Percentiles rank a stretch among this genome's conserved stretches.
Evolutionary conservation across 2,113 vertebrate genomes (phyloP).

Genomic region (Sminthopsis crassicaudata): DNA sequence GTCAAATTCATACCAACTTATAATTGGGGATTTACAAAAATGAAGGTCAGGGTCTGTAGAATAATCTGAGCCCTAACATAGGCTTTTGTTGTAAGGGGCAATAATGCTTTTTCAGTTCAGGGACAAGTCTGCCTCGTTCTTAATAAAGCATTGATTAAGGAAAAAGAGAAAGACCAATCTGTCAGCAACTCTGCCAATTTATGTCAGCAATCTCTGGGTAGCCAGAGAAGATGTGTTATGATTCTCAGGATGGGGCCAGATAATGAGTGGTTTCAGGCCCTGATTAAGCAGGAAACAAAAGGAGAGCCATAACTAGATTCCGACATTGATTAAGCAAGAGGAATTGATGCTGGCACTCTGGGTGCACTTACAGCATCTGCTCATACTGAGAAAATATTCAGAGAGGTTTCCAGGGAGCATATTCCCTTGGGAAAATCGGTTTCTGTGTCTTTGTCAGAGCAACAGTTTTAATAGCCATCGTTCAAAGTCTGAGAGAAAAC

Average conservation of each 20-base stretch:
- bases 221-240: not conserved
- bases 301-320: slow-evolving; percentile 5
- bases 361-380: slow-evolving; percentile 14
- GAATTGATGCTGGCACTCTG: slow-evolving; percentile 22
- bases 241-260: not conserved
- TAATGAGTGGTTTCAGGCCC: slow-evolving; percentile 8
- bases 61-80: not conserved
- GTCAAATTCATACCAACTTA: slow-evolving; percentile 11
- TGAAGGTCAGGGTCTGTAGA: not conserved
- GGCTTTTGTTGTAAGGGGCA: not conserved
- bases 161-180: not conserved
- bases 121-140: not conserved
- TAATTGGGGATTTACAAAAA: slow-evolving; percentile 9
- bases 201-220: not conserved
- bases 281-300: slow-evolving; percentile 23
- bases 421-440: slow-evolving; percentile 1
- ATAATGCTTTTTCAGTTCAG: not conserved
- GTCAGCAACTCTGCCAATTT: not conserved
- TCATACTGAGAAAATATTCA: slow-evolving; percentile 1
- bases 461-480: slow-evolving; percentile 35
- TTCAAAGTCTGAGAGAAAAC: slow-evolving; percentile 36
- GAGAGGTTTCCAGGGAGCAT: not conserved
- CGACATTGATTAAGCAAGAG: not conserved
- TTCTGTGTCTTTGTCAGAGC: not conserved
- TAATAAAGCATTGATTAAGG: not conserved